A percentile compares a stretch with the other conserved stretches of the same genome.
These are phyloP conservation scores for Diploptera punctata DNA, from an alignment of 2,888 invertebrate genomes.

Conservation along the genomic window DNA sequence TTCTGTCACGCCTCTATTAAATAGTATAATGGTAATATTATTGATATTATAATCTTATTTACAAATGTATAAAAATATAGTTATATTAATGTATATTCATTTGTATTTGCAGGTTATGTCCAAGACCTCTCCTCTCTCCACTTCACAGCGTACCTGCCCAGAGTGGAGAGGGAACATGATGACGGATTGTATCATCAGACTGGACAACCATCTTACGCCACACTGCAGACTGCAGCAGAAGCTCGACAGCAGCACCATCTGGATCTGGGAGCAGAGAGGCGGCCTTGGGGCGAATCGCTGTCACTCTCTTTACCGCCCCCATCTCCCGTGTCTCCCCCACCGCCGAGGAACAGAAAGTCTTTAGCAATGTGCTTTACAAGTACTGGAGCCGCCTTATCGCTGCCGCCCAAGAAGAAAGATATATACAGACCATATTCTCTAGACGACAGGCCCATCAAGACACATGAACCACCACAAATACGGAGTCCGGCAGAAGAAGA, in stretches of 20 bases:
- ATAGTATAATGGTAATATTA: too few species aligned
- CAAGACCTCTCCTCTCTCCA: conserved; percentile 79
- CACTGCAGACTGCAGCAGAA: conserved; percentile 61
- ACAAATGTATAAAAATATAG: too few species aligned
- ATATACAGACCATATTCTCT: conserved; percentile 89
- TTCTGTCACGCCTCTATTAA: too few species aligned
- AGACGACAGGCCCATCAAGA: conserved; percentile 65
- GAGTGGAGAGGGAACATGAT: conserved; percentile 51
- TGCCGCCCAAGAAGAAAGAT: conserved; percentile 91
- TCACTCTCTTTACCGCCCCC: conserved; percentile 44
- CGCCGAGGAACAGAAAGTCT: conserved; percentile 67
- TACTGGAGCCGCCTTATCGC: conserved; percentile 75
- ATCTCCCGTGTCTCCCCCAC: conserved; percentile 37
- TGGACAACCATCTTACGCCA: conserved; percentile 57
- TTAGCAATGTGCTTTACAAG: conserved; percentile 85
- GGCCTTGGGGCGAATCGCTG: conserved; percentile 47
- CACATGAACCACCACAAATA: conserved; percentile 45
- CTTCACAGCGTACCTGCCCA: conserved; percentile 77
- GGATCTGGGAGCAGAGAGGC: conserved; percentile 5
- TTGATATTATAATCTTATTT: too few species aligned
- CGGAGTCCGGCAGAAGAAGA: conserved; percentile 79
- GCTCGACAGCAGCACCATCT: conserved; percentile 47
- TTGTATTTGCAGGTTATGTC: conserved; percentile 74
- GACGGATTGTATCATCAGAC: conserved; percentile 54
- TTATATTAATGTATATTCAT: too few species aligned